Evolutionary conservation across 2,888 invertebrate genomes (phyloP), one percentile per base, ranked within the genome.

Genomic region (Parnassius apollo): DNA sequence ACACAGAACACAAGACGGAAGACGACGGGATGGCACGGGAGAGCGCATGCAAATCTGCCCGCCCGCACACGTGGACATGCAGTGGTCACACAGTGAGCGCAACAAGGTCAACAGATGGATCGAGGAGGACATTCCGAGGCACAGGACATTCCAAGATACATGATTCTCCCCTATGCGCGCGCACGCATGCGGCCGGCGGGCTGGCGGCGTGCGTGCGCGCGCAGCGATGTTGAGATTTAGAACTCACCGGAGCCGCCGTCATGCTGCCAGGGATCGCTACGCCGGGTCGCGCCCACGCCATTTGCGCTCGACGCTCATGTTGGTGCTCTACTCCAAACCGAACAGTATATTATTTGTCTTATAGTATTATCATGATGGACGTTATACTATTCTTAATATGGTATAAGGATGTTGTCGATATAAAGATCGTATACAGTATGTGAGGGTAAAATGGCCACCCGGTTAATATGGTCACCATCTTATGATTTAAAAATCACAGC

Each of bases 91-190:
- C 83, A 85, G 76, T 79, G 86, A 86, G 85, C 86, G 83, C 81
- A 83, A 80, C 81, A 73, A 81, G 84, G 83, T 85, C 82, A 82
- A 88, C 84, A 78, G 80, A 82, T 85, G 86, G 86, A 82, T 86
- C 85, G 88, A 91, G 91, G 91, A 91, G 91, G 91, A 92, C 92
- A 92, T 92, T 92, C 92, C 92, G 92, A 92, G 92, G 92, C 92
- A 92, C 92, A 91, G 89, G 92, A 92, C 92, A 92, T 92, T 92
- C 92, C 92, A 92, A 92, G 92, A 92, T 92, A 92, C 92, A 92
- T 91, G 92, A 91, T 90, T 86, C 88, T 92, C 92, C 92, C 92
- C 88, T 87, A 85, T 49, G 83, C 84, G 87, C 88, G 88, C 83
- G 86, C 77, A 78, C 85, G 85, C 78, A 88, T 83, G 76, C 70